phyloP scores from a whole-genome alignment of 2,888 invertebrate genomes.

The Augiades crinisus region DNA sequence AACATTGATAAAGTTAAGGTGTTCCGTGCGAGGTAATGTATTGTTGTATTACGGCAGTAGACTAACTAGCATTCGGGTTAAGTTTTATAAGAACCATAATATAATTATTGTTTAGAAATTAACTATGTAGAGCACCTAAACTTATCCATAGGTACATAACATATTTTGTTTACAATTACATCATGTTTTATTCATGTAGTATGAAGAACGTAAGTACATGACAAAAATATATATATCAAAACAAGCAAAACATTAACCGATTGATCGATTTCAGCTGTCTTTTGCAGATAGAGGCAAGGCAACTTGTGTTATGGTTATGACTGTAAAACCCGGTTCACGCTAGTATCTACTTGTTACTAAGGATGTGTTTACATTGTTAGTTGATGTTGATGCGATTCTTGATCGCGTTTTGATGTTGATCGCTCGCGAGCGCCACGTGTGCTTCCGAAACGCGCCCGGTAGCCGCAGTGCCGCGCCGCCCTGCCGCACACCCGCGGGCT shows the following conservation, averaged over 20 bases:
- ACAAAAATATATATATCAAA: constrained; percentile 10
- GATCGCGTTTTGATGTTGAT: constrained; percentile 2
- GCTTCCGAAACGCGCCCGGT: constrained; percentile 64
- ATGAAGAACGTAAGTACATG: constrained; percentile 34
- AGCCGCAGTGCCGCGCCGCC: constrained; percentile 39
- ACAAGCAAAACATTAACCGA: constrained; percentile 28
- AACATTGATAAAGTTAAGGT: constrained; percentile 72
- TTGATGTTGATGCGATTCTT: constrained; percentile 4
- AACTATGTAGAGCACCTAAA: constrained; percentile 74
- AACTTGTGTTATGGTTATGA: constrained; percentile 31
- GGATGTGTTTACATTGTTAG: constrained; percentile 6
- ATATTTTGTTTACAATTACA: constrained; percentile 42
- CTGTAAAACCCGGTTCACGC: constrained; percentile 6
- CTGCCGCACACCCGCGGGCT: constrained; percentile 37
- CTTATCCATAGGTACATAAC: constrained; percentile 58
- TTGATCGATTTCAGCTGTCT: constrained; percentile 39
- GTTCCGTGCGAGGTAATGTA: constrained; percentile 76
- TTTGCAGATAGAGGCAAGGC: constrained; percentile 46
- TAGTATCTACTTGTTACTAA: constrained; percentile 18
- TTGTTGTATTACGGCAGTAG: constrained; percentile 32
- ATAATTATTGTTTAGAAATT: constrained; percentile 42
- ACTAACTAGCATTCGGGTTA: constrained; percentile 15
- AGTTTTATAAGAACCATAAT: constrained; percentile 4
- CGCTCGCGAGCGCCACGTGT: constrained; percentile 51
- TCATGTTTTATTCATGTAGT: constrained; percentile 60